phyloP scores from a whole-genome alignment of 2,888 invertebrate species.

The Pandemis cinnamomeana region DNA sequence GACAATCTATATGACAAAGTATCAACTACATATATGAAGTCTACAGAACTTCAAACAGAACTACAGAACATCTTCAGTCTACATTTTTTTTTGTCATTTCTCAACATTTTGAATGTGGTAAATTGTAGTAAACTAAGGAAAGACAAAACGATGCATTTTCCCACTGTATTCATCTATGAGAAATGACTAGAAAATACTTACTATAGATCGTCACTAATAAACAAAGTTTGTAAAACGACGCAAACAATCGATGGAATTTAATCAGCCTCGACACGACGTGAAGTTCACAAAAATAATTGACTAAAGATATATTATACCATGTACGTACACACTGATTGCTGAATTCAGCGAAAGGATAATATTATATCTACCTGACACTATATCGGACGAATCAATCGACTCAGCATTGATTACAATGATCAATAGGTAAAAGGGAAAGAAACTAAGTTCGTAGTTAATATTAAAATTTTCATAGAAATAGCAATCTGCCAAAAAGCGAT shows the following conservation, averaged over 20 bases:
- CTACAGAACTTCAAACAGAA: no score
- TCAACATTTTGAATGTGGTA: no score
- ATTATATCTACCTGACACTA: not conserved
- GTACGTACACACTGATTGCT: not conserved
- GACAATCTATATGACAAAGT: not conserved
- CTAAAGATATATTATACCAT: conserved; percentile 27
- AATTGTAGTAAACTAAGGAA: no score
- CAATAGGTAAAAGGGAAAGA: conserved; percentile 1
- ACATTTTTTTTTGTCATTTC: no score
- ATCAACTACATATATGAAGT: not conserved
- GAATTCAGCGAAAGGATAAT: not conserved
- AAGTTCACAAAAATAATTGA: conserved; percentile 24
- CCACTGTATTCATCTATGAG: not conserved
- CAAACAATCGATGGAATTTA: not conserved
- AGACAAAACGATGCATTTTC: not conserved
- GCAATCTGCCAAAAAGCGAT: conserved; percentile 41
- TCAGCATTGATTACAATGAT: not conserved
- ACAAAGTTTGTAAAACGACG: not conserved
- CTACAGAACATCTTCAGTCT: no score
- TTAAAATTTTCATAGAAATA: conserved; percentile 22
- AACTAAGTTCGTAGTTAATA: conserved; percentile 7
- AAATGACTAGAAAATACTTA: not conserved
- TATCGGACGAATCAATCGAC: not conserved
- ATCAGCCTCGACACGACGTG: not conserved
- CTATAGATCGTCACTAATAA: not conserved